Evolutionary conservation across 2,888 invertebrate genomes (phyloP), one percentile per base, ranked within the genome.

Genomic region (Oxycera nigricornis): DNA sequence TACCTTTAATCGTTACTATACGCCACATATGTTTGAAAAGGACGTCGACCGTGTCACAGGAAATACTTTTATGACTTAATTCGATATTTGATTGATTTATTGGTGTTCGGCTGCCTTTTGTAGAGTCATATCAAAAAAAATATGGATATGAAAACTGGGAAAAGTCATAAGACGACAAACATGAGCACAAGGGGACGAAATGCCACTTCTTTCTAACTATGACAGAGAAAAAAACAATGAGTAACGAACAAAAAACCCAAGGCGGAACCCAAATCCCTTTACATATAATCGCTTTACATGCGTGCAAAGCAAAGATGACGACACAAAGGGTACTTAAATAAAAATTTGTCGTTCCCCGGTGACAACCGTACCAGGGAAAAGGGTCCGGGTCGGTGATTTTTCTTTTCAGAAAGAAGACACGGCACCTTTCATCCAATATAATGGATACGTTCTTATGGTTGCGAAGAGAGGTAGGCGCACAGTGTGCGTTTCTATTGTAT

Each of bases 11-110:
- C 55, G 55, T 55, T 7, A 22, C 55, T 24, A 20, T 17, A 14
- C 46, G 11, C 11, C n/a, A 46, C 62, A 62, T 35, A 20, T 62
- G 62, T 62, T 62, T 17, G 35, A 35, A 61, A 35, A 17, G 62
- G 35, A 62, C 62, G 22, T 41, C 65, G 41, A 39, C 41, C 41
- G 65, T 41, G 41, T 65, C 65, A 70, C 30, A 31, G 52, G 70
- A 52, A 70, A 52, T 70, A 52, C 31, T 30, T 35, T 70, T 70
- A 70, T 70, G 70, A 70, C 70, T 70, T 70, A 70, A 55, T 70
- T 70, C 70, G 70, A 70, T 70, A 31, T 70, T 55, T 70, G 70
- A 70, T 70, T 70, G 70, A 70, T 70, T 70, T 70, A 70, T 70
- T 55, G 55, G 31, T 70, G 20, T 52, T 68, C 55, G 31, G 50